Percentiles rank a stretch among this genome's conserved stretches.
These are phyloP conservation scores for Oedothorax gibbosus DNA, from an alignment of 1,140 invertebrate genomes.

Conservation along the genomic window DNA sequence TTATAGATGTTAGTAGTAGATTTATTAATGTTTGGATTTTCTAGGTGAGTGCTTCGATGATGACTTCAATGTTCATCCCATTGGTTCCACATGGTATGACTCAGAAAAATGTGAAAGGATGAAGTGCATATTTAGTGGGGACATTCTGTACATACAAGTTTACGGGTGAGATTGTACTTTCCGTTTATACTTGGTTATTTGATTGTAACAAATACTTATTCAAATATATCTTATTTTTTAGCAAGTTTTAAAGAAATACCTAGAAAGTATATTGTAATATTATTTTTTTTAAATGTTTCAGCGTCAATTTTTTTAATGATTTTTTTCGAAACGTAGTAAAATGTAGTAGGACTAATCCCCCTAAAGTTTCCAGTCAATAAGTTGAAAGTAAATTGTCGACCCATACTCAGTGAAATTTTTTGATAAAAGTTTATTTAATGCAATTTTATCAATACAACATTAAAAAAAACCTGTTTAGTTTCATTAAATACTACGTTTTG, in stretches of 20 bases:
- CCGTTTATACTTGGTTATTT: not conserved
- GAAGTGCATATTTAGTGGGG: conserved; percentile 14
- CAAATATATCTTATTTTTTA: too few relatives aligned
- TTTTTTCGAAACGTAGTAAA: too few relatives aligned
- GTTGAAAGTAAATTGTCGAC: too few relatives aligned
- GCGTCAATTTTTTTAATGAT: not conserved
- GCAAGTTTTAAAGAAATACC: too few relatives aligned
- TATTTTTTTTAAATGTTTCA: not conserved
- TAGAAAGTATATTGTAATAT: not conserved
- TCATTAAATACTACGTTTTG: too few relatives aligned
- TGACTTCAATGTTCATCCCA: conserved; percentile 17
- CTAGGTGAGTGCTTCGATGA: conserved; percentile 46
- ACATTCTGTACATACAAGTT: conserved; percentile 17
- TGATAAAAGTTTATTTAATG: too few relatives aligned
- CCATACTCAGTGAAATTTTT: too few relatives aligned
- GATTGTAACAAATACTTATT: too few relatives aligned
- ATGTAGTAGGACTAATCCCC: too few relatives aligned
- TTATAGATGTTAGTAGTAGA: not conserved
- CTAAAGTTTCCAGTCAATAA: too few relatives aligned
- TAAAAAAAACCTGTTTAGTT: too few relatives aligned
- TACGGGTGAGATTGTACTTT: conserved; percentile 44
- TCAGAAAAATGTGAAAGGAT: conserved; percentile 33
- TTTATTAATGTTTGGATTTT: not conserved
- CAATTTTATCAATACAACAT: too few relatives aligned
- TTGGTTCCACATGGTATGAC: conserved; percentile 47